These are phyloP conservation scores for Schizothorax lantsangensis DNA, from an alignment of 2,797 vertebrate genomes.

Conservation along the genomic window DNA sequence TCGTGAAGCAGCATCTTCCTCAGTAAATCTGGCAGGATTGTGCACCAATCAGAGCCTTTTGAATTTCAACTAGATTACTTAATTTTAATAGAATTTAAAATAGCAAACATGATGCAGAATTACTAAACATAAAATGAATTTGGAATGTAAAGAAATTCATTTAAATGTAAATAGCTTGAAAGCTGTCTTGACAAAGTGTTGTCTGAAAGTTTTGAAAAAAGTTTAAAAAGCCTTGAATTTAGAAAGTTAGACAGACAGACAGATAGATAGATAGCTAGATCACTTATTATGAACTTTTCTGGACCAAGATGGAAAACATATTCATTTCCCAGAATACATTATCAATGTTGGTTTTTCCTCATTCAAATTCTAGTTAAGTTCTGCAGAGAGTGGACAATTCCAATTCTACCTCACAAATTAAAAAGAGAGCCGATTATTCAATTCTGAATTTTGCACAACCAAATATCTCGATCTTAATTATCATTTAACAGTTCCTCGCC, in stretches of 20 bases:
- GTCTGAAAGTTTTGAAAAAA: not conserved
- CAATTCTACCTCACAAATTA: not conserved
- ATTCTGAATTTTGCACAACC: not conserved
- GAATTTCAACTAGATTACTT: not conserved
- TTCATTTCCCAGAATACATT: not conserved
- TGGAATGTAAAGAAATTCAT: too few relatives aligned
- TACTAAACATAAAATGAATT: not conserved
- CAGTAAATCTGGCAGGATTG: not conserved
- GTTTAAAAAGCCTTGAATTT: not conserved
- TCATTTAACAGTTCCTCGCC: constrained; percentile 4
- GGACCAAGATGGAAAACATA: not conserved
- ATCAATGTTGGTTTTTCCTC: not conserved
- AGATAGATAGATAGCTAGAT: not conserved
- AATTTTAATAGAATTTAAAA: not conserved
- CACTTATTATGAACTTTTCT: not conserved
- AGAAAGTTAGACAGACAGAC: not conserved
- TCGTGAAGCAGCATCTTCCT: not conserved
- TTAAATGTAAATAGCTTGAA: not conserved
- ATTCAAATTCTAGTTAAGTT: not conserved
- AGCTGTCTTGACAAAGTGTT: not conserved
- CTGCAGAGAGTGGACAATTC: not conserved
- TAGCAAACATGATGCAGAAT: not conserved
- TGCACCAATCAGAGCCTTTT: not conserved
- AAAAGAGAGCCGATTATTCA: not conserved
- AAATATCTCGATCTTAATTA: not conserved